Evolutionary conservation across 92 coral and sea anemone genomes (phyloP).

Genomic region (Pocillopora grandis): DNA sequence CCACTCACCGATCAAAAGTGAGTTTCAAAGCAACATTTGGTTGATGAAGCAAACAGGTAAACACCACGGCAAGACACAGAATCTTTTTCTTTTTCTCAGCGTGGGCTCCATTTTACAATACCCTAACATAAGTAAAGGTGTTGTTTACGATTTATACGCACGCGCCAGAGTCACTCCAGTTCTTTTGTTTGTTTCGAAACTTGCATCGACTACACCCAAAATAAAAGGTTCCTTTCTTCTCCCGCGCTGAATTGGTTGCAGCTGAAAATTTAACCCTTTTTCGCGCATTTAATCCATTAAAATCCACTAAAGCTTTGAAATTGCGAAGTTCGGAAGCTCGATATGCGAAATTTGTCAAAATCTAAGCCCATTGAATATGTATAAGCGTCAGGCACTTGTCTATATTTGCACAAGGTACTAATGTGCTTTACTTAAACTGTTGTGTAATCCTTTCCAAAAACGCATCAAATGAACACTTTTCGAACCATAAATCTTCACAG

Average conservation of each 20-base stretch:
- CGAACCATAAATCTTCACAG: background rate
- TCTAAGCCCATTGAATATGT: conserved; percentile 27
- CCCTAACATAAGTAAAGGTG: background rate
- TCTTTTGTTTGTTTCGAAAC: conserved; percentile 39
- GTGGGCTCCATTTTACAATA: conserved; percentile 3
- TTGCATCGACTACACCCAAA: background rate
- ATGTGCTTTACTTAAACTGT: conserved; percentile 27
- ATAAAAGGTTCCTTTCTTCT: background rate
- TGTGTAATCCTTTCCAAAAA: conserved; percentile 5
- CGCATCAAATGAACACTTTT: background rate
- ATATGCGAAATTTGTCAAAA: conserved; percentile 1
- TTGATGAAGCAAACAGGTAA: conserved; percentile 26
- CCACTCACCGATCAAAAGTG: conserved; percentile 35
- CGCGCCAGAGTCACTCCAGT: conserved; percentile 43
- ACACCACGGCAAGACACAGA: conserved; percentile 2
- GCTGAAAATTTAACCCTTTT: background rate
- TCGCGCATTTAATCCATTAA: background rate
- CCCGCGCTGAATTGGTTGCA: no score
- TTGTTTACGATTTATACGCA: conserved; percentile 8
- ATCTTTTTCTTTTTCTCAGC: conserved; percentile 10
- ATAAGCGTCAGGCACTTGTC: conserved; percentile 37
- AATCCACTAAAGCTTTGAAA: background rate
- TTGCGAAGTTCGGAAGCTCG: background rate
- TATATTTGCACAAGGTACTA: conserved; percentile 16
- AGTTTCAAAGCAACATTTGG: conserved; percentile 45